Base-by-base conservation (phyloP, 2,888 invertebrate species). In the Mythimna vitellina region DNA sequence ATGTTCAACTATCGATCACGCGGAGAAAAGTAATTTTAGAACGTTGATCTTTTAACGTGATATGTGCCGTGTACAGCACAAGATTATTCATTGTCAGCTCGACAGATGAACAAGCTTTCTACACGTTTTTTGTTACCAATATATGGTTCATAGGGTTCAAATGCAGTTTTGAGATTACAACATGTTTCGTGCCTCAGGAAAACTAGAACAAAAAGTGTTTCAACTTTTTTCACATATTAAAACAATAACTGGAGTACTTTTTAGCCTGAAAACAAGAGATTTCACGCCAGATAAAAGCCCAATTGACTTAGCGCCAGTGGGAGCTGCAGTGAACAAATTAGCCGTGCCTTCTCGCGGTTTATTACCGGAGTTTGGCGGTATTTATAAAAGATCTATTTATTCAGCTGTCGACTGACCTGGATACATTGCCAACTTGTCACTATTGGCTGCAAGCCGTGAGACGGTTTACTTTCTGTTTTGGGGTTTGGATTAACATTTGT, bases 301-400 rank as follows among this genome's bases (percentile, higher is more conserved):
- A 65, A 75, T 78, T 75, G 62, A 72, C 65, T 70, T 64, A 76
- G 73, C 72, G 69, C 63, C 68, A 72, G 66, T 73, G 66, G 62
- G 54, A 38, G 58, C 29, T 64, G 68, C 68, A 65, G 65, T 53
- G 86, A 87, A 90, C 91, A 93, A 93, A 93, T 93, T 93, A 89
- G 89, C 88, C 88, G 89, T 87, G 80, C 82, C 80, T 84, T 75
- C 82, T 77, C 84, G 79, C 87, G 78, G 87, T 87, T 86, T 85
- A 82, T 81, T 88, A 83, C 84, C 82, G 77, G 86, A 86, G 88
- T 89, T 89, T 90, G 83, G 89, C 86, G 92, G 93, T 95, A 95
- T 95, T 95, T 94, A 94, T 95, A 95, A 93, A 92, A 92, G 86
- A 90, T 86, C 93, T 95, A 95, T 96, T 95, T 95, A 93, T 94